phyloP scores from a whole-genome alignment of 2,888 invertebrate species.

The Branchellion lobata region DNA sequence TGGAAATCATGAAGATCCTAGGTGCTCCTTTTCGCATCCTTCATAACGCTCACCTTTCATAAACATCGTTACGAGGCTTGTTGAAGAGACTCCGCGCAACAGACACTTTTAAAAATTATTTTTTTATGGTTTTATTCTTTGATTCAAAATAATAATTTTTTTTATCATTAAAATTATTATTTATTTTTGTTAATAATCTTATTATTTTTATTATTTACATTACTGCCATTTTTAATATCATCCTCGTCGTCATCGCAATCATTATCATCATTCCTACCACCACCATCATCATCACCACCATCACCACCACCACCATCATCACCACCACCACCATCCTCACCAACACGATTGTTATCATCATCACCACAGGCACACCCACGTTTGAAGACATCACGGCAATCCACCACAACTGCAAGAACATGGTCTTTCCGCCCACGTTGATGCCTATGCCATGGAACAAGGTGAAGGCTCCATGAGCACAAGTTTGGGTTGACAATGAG shows the following conservation, averaged over 20 bases:
- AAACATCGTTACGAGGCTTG: neutral
- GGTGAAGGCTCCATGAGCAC: too few relatives aligned
- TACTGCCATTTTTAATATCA: too few relatives aligned
- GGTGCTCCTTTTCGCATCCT: conserved; percentile 61
- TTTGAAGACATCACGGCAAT: conserved; percentile 99
- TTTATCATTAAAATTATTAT: neutral
- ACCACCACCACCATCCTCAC: conserved; percentile 99
- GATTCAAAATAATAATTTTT: too few relatives aligned
- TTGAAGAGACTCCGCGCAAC: neutral
- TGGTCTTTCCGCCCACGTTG: conserved; percentile 97
- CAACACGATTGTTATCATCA: conserved; percentile 70
- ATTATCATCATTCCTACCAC: too few relatives aligned
- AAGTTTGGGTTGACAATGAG: too few relatives aligned
- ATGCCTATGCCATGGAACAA: conserved; percentile 99
- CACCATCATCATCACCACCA: too few relatives aligned
- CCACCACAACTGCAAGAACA: conserved; percentile 99
- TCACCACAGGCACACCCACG: conserved; percentile 76
- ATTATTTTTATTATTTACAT: too few relatives aligned
- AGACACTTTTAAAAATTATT: neutral
- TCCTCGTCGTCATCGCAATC: too few relatives aligned
- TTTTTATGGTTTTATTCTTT: too few relatives aligned
- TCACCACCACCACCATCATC: conserved; percentile 81
- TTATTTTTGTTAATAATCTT: too few relatives aligned
- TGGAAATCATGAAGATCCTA: conserved; percentile 96
- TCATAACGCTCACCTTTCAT: neutral